Percentiles rank a stretch among this genome's conserved stretches.
Evolutionary conservation across 92 coral and sea anemone species (phyloP).

Genomic region (Nematostella vectensis): DNA sequence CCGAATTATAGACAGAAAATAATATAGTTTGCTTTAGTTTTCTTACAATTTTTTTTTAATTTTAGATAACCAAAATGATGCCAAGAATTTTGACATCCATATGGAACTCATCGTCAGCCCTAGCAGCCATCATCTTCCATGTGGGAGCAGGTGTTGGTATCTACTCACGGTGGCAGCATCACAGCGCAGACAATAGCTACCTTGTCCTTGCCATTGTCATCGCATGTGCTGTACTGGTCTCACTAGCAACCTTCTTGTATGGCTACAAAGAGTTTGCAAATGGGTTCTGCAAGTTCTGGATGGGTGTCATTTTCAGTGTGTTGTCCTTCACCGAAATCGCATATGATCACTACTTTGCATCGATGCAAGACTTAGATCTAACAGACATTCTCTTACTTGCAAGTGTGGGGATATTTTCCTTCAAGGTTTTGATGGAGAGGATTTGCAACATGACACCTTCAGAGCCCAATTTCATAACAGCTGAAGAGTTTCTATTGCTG

Average conservation of each 20-base stretch:
- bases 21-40: too few species aligned
- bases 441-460: constrained; percentile 45
- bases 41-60: too few species aligned
- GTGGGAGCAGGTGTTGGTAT: constrained; percentile 79
- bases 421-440: constrained; percentile 49
- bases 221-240: constrained; percentile 60
- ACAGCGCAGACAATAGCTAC: constrained; percentile 75
- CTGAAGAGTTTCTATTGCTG: constrained; percentile 68
- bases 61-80: too few species aligned
- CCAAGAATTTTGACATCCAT: constrained; percentile 29
- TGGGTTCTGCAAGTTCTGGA: constrained; percentile 74
- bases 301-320: constrained; percentile 90
- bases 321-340: constrained; percentile 91
- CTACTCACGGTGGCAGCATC: constrained; percentile 87
- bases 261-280: constrained; percentile 72
- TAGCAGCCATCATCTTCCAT: constrained; percentile 51
- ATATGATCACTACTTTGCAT: constrained; percentile 74
- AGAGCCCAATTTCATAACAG: constrained; percentile 54
- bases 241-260: constrained; percentile 63
- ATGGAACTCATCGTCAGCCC: constrained; percentile 48
- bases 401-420: constrained; percentile 60
- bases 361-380: constrained; percentile 73
- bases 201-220: constrained; percentile 62
- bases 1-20: too few species aligned
- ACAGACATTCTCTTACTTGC: constrained; percentile 81